Conservation (phyloP, 2,888 invertebrate genomes). For the Megaustenia siamemsis region DNA sequence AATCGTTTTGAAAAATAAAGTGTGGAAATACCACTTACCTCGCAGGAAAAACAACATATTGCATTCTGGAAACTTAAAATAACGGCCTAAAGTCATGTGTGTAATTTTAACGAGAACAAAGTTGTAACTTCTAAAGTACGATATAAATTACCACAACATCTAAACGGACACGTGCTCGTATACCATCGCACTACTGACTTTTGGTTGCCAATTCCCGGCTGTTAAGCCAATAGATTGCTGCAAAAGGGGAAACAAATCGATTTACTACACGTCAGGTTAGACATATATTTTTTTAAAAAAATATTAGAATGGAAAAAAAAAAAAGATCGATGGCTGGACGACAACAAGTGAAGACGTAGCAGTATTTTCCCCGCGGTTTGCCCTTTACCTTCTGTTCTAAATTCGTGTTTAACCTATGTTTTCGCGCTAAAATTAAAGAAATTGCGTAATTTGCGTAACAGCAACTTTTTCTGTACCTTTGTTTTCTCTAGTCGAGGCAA, state of each 20-base stretch:
- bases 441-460: not conserved
- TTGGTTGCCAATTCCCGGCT: not conserved
- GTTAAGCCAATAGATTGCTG: not conserved
- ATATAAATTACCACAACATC: too few species aligned
- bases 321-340: not conserved
- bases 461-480: not conserved
- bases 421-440: conserved; percentile 2
- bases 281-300: too few species aligned
- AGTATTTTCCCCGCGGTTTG: not conserved
- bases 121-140: too few species aligned
- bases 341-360: not conserved
- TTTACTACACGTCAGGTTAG: too few species aligned
- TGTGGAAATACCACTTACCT: too few species aligned
- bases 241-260: not conserved
- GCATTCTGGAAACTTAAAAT: too few species aligned
- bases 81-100: too few species aligned
- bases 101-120: too few species aligned
- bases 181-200: not conserved
- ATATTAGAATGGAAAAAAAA: too few species aligned
- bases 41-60: too few species aligned
- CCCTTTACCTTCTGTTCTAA: conserved; percentile 5
- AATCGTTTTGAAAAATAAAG: too few species aligned
- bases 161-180: too few species aligned
- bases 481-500: not conserved
- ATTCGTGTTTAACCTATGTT: not conserved